phyloP scores from a whole-genome alignment of 2,888 invertebrate species.

The Mesochorus sp. region DNA sequence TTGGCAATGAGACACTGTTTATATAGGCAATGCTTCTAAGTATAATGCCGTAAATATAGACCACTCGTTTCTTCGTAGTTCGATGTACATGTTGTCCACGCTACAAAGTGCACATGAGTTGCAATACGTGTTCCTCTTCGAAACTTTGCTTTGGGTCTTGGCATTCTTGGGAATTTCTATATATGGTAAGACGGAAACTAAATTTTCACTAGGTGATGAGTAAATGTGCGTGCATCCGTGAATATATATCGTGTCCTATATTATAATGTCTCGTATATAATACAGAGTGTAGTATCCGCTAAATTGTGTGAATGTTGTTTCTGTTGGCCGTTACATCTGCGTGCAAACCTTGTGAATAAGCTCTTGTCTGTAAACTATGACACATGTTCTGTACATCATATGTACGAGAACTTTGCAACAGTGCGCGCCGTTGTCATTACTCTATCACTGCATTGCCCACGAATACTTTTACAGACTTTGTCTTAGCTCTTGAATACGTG shows the following conservation, averaged over 20 bases:
- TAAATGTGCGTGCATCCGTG: background rate
- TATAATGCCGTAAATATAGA: background rate
- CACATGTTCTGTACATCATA: background rate
- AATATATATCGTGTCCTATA: background rate
- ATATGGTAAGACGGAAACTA: constrained; percentile 27
- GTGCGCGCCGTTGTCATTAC: background rate
- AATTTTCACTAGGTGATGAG: constrained; percentile 3
- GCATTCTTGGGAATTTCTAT: constrained; percentile 47
- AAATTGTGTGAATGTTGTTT: constrained; percentile 13
- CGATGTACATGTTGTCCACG: constrained; percentile 24
- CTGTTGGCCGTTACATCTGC: background rate
- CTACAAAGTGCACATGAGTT: constrained; percentile 56
- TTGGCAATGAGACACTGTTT: no score
- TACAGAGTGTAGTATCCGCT: background rate
- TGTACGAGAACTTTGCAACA: constrained; percentile 1
- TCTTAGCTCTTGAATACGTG: background rate
- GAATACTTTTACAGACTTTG: background rate
- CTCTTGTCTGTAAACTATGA: constrained; percentile 5
- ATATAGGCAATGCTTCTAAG: no score
- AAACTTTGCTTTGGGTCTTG: constrained; percentile 31
- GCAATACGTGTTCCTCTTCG: constrained; percentile 25
- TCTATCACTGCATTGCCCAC: background rate
- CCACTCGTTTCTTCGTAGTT: background rate
- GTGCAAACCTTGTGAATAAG: background rate
- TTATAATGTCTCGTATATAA: no score